Evolutionary conservation across 2,113 vertebrate species (phyloP), one percentile per base, ranked within the genome.

Genomic region (Glaucomys volans): DNA sequence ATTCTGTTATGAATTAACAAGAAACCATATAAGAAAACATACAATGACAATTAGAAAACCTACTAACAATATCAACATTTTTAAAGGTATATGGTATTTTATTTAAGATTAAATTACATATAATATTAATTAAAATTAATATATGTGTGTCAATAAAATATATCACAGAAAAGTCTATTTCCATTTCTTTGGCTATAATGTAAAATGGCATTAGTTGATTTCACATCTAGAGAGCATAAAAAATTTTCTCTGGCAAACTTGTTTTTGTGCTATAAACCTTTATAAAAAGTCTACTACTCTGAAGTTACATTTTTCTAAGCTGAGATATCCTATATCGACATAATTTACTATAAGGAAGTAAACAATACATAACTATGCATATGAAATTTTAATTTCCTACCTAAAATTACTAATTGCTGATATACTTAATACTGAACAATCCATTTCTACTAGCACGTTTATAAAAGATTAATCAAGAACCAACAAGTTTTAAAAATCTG

Each of bases 381-480:
- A 93, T 6, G 3, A 80, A 93, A 79, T 76, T 83, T 93, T 82
- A 72, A 91, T 67, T 74, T 87, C 64, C 69, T 87, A 87, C 28
- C 32, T 32, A 37, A 90, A 87, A 74, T 67, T 84, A 84, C 54
- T 90, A 81, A 94, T 24, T 16, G 67, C 32, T 80, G 7, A 87
- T 35, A 44, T 62, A 90, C 69, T 92, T 87, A 57, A 40, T 83
- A 87, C 0, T 52, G 44, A 90, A 57, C 20, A 87, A 95, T 90
- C 20, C 44, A 82, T 72, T 96, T 75, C 88, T 85, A 94, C 4
- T 2, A 76, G 10, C 86, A 95, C 14, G 20, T 54, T 93, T 86
- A 69, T 66, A 62, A 91, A 87, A 84, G 22, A 84, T 82, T 74
- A 96, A 69, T 35, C 4, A 81, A 77, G 94, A 97, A 66, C 62